These are phyloP conservation scores for Laterallus jamaicensis DNA, from an alignment of 2,113 vertebrate species.

Conservation along the genomic window DNA sequence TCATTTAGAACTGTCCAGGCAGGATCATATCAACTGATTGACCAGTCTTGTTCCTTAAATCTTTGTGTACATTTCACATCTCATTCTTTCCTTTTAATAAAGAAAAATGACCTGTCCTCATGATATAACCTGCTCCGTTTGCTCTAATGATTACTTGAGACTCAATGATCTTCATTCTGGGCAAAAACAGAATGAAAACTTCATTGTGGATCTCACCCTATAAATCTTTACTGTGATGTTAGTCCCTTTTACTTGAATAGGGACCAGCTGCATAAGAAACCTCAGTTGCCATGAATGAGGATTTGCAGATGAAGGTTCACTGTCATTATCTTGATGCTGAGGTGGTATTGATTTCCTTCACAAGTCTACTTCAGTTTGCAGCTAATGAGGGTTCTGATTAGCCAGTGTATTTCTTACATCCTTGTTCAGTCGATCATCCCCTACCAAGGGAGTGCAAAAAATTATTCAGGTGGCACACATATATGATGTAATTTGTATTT, in stretches of 20 bases:
- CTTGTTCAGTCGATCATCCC: background rate
- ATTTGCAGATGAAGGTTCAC: background rate
- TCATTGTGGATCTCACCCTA: background rate
- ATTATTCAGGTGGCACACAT: background rate
- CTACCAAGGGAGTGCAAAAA: background rate
- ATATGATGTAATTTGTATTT: background rate
- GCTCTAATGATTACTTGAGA: background rate
- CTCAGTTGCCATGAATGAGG: background rate
- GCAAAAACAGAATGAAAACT: background rate
- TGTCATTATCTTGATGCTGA: background rate
- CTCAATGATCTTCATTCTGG: background rate
- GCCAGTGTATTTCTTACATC: background rate
- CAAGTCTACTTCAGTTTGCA: background rate
- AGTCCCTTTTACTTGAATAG: background rate
- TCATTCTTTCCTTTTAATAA: background rate
- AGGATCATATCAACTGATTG: background rate
- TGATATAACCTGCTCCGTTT: background rate
- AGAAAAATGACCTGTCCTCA: background rate
- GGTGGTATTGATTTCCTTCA: background rate
- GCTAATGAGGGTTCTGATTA: constrained; percentile 1
- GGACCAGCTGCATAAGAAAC: background rate
- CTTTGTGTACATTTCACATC: background rate
- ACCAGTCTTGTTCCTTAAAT: background rate
- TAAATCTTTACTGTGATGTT: constrained; percentile 1
- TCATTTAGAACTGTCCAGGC: background rate